Percentiles rank a stretch among this genome's conserved stretches.
Evolutionary conservation across 2,888 invertebrate genomes (phyloP).

Genomic region (Diarsia dahlii): DNA sequence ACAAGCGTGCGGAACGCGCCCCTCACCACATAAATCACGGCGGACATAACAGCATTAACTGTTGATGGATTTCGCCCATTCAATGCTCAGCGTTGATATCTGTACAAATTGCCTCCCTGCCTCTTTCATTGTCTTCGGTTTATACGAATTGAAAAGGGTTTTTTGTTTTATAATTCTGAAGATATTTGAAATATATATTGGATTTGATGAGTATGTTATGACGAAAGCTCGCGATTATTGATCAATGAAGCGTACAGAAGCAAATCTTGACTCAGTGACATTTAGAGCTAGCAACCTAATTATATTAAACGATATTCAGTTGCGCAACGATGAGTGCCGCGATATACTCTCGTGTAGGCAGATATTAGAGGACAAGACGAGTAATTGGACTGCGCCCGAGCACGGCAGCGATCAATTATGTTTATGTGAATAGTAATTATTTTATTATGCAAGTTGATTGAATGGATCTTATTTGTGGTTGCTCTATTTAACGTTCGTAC

Average conservation of each 20-base stretch:
- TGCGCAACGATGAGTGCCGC: slow-evolving; percentile 73
- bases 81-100: slow-evolving; percentile 70
- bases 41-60: slow-evolving; percentile 76
- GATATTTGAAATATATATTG: not conserved
- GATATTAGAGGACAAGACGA: slow-evolving; percentile 72
- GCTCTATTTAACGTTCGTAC: slow-evolving; percentile 42
- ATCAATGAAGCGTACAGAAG: slow-evolving; percentile 63
- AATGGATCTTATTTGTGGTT: slow-evolving; percentile 57
- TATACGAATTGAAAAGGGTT: slow-evolving; percentile 44
- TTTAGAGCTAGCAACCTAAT: slow-evolving; percentile 77
- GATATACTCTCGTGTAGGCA: slow-evolving; percentile 71
- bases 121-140: slow-evolving; percentile 60
- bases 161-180: slow-evolving; percentile 23
- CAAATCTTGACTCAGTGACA: slow-evolving; percentile 77
- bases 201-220: slow-evolving; percentile 3
- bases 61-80: slow-evolving; percentile 79
- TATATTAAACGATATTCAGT: slow-evolving; percentile 74
- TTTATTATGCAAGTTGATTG: slow-evolving; percentile 71
- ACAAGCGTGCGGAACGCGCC: slow-evolving; percentile 75
- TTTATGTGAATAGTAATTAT: slow-evolving; percentile 74
- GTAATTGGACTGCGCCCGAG: slow-evolving; percentile 71
- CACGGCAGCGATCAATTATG: slow-evolving; percentile 74
- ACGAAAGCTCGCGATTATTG: slow-evolving; percentile 27
- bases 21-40: slow-evolving; percentile 82
- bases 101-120: slow-evolving; percentile 58